phyloP scores from a whole-genome alignment of 2,888 invertebrate species.

The Brachypalpus laphriformis region DNA sequence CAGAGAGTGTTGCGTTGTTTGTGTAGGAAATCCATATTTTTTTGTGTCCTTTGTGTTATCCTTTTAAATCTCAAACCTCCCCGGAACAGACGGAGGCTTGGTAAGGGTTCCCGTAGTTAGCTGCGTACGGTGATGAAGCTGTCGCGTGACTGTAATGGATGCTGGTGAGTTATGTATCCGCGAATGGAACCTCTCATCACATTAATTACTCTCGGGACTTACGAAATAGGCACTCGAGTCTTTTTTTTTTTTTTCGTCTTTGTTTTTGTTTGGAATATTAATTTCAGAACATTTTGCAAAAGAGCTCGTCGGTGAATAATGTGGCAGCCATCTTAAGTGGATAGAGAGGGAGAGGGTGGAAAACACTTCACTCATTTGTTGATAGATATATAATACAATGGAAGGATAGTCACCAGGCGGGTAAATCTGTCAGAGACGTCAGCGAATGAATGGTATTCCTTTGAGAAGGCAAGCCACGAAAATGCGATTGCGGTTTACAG shows the following conservation, averaged over 20 bases:
- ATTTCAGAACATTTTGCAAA: slow-evolving; percentile 40
- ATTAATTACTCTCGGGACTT: slow-evolving; percentile 62
- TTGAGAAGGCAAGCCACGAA: not conserved
- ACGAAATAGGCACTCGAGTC: slow-evolving; percentile 29
- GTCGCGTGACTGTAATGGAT: slow-evolving; percentile 37
- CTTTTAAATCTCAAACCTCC: slow-evolving; percentile 9
- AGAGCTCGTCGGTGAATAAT: slow-evolving; percentile 1
- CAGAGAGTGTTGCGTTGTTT: not conserved
- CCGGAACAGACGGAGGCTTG: not conserved
- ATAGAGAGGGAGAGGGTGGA: not conserved
- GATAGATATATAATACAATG: not conserved
- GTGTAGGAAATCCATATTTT: not conserved
- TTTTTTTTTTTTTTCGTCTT: not conserved
- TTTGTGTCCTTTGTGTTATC: slow-evolving; percentile 1
- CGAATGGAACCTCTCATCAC: slow-evolving; percentile 50
- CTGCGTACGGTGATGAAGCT: slow-evolving; percentile 27
- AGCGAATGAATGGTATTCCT: slow-evolving; percentile 2
- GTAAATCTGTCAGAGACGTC: not conserved
- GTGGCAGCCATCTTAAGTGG: slow-evolving; percentile 29
- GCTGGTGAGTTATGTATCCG: slow-evolving; percentile 34
- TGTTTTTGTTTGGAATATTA: slow-evolving; percentile 35
- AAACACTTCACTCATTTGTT: slow-evolving; percentile 6
- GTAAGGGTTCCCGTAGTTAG: not conserved
- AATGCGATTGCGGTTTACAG: not conserved
- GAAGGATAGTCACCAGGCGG: not conserved